These are phyloP conservation scores for Halcyon senegalensis DNA, from an alignment of 2,113 vertebrate species.

Conservation along the genomic window DNA sequence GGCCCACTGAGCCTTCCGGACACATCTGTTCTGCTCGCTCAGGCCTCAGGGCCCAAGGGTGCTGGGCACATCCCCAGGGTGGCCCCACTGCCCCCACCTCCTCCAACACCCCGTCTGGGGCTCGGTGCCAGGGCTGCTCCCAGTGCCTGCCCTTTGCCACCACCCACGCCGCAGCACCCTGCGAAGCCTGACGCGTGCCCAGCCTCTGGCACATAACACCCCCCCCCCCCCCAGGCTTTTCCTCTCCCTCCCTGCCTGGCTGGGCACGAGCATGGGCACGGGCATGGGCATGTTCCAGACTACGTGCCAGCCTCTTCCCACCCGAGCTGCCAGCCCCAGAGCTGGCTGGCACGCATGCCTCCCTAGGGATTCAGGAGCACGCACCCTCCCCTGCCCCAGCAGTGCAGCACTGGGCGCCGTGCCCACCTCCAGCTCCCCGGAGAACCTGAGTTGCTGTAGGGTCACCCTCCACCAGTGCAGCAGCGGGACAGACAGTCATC, in stretches of 20 bases:
- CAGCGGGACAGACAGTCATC: background rate
- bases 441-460: background rate
- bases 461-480: background rate
- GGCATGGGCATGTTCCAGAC: slow-evolving; percentile 22
- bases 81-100: background rate
- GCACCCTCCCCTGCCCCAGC: background rate
- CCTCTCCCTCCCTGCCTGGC: slow-evolving; percentile 13
- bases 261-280: background rate
- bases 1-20: rapidly evolving
- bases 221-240: background rate
- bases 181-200: background rate
- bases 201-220: background rate
- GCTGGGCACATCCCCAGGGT: rapidly evolving
- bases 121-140: background rate
- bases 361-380: background rate
- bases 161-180: background rate
- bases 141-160: rapidly evolving
- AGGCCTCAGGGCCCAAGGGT: background rate
- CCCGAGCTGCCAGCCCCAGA: slow-evolving; percentile 13
- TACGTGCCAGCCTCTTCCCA: slow-evolving; percentile 20
- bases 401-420: rapidly evolving
- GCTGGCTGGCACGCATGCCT: background rate
- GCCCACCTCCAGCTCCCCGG: background rate
- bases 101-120: rapidly evolving
- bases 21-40: rapidly evolving